Evolutionary conservation across 2,113 vertebrate species (phyloP).

Genomic region (Lepidothrix coronata): DNA sequence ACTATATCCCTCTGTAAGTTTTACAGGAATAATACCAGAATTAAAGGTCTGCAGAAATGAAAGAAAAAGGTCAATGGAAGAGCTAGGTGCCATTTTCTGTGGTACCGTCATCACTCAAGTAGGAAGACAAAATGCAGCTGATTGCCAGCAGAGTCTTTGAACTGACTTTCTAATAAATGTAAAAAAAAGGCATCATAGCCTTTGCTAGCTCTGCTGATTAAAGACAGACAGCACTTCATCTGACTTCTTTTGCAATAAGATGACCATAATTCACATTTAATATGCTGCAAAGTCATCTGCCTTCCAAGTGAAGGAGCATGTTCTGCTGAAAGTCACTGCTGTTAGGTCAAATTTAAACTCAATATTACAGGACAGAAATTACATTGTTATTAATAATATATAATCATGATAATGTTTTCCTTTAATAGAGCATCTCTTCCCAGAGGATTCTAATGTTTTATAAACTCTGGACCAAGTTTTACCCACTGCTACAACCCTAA

Average conservation of each 20-base stretch:
- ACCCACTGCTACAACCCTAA: neutral
- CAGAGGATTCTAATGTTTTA: neutral
- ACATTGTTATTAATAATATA: slow-evolving; percentile 49
- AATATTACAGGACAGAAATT: slow-evolving; percentile 1
- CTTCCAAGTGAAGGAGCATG: neutral
- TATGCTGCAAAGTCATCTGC: slow-evolving; percentile 33
- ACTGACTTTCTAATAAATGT: neutral
- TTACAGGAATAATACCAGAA: neutral
- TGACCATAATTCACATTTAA: slow-evolving; percentile 41
- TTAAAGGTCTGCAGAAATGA: neutral
- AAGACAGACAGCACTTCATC: neutral
- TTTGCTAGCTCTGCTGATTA: neutral
- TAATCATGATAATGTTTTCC: slow-evolving; percentile 6
- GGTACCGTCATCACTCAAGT: neutral
- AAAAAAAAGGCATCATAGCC: neutral
- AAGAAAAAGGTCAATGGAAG: neutral
- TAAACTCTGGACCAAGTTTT: neutral
- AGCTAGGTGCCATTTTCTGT: neutral
- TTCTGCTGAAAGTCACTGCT: slow-evolving; percentile 20
- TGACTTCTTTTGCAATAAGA: neutral
- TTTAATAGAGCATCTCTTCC: neutral
- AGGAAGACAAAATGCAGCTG: neutral
- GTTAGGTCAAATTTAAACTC: slow-evolving; percentile 29
- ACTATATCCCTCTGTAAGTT: neutral
- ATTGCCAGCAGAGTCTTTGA: neutral